Base-by-base conservation (phyloP, 2,113 vertebrate genomes). In the Menura novaehollandiae region DNA sequence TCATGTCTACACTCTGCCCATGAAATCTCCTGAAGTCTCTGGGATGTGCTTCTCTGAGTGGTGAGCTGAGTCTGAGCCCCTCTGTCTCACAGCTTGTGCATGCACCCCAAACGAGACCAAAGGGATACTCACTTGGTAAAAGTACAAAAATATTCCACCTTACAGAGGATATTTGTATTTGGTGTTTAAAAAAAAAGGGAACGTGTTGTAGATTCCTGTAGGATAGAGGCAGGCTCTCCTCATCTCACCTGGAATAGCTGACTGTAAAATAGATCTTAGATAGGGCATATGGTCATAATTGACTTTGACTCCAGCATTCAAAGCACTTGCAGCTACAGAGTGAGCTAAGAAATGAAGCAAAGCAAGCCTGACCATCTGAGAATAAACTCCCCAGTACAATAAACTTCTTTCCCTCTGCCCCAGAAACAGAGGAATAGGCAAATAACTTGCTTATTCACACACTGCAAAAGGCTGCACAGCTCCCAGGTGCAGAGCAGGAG, bases 31-130 rank as follows among this genome's bases (percentile, higher is more conserved):
- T 49, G 55, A 19, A 37, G 46, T 44, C 20, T 58, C 64, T 67
- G 46, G 6, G 30, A 14, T 27, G 41, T 77, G 59, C 55, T 78
- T 7, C 14, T 37, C 52, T 9, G 19, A 26, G 27, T 33, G 22
- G 3, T 2, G 4, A 28, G 9, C 20, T 77, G 55, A 58, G 28
- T 68, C 53, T 66, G 58, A 69, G 1, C 14, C 16, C 9, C 11
- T 75, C 16, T 46, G 33, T 26, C 55, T 73, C 62, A 35, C 35
- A 88, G 24, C 6, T 52, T 81, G 14, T 56, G 14, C 27, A 32
- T 0, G 0, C 33, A 16, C 13, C 22, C 46, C 53, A 63, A 2
- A 27, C 0, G 9, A 87, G 24, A 35, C 21, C 1, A 5, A 80
- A 92, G 55, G 24, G 26, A 3, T 10, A 7, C 23, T 73, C 56